Base-by-base conservation (phyloP, 1,140 invertebrate genomes). In the Sitophilus oryzae region DNA sequence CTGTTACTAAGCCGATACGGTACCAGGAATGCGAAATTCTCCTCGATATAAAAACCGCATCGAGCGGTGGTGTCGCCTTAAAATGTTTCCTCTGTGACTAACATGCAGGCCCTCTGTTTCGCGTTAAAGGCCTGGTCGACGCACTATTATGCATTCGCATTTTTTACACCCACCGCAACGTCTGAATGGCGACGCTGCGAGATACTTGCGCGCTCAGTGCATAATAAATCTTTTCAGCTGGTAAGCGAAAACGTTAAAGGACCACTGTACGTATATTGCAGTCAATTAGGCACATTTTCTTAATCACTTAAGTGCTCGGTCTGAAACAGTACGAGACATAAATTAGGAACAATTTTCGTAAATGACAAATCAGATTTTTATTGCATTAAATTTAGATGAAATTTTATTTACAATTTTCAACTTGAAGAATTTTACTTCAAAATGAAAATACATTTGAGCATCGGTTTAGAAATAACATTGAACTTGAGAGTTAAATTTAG, bases 161-260 rank as follows among this genome's bases (percentile, higher is more conserved):
- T 42, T 42, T 42, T 42, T 42, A 18, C 40, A 20, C 18, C 40
- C 40, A 42, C 40, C 19, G n/a, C 21, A 9, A 9, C n/a, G 40
- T 42, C 19, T 42, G 15, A 42, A 18, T 18, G 9, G 40, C 19
- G 40, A 19, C 40, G 19, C 6, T 42, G 8, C 40, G 18, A 38
- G 18, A 38, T 42, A 42, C 40, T 42, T 42, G 21, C 5, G 14
- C n/a, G 4, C 19, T 18, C 15, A n/a, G 16, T 18, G 19, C 14
- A 8, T 42, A 18, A 42, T 42, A 42, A 42, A 42, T 42, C 19
- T 42, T 42, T 38, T 42, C 8, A 18, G 20, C 21, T 20, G 8
- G 10, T 15, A 9, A 42, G n/a, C 16, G n/a, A 16, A 9, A 19
- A 19, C 18, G 10, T 42, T 42, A 15, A 20, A 18, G 19, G 16